phyloP scores from a whole-genome alignment of 2,113 vertebrate species.

The Burhinus oedicnemus region DNA sequence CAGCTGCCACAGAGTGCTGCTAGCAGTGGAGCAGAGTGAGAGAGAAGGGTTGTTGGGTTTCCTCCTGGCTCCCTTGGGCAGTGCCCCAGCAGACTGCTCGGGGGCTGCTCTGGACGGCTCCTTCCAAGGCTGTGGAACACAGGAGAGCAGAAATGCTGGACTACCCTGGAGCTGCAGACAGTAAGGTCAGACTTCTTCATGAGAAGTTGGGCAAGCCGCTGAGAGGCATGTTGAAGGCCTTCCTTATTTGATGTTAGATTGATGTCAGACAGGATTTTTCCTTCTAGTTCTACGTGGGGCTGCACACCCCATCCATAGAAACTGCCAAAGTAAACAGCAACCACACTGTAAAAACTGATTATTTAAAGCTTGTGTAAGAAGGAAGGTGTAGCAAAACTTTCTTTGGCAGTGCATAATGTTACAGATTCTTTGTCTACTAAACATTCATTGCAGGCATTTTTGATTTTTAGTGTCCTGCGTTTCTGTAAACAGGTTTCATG shows the following conservation, averaged over 20 bases:
- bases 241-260: neutral
- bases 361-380: slow-evolving; percentile 43
- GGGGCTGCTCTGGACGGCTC: neutral
- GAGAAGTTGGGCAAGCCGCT: neutral
- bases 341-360: neutral
- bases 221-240: neutral
- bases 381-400: slow-evolving; percentile 19
- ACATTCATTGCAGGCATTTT: slow-evolving; percentile 47
- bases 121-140: neutral
- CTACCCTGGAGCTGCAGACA: neutral
- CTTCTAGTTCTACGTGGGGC: neutral
- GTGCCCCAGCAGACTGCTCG: neutral
- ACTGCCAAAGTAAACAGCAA: slow-evolving; percentile 24
- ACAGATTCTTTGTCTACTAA: slow-evolving; percentile 37
- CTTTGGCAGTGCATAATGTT: neutral
- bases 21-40: neutral
- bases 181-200: neutral
- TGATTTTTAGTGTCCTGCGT: slow-evolving; percentile 41
- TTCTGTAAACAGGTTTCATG: slow-evolving; percentile 58
- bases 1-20: neutral
- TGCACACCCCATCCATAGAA: neutral
- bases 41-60: neutral
- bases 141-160: neutral
- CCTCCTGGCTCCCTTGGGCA: neutral
- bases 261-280: neutral